Evolutionary conservation across 2,797 vertebrate genomes (phyloP).

Genomic region (Sorex maritimensis): DNA sequence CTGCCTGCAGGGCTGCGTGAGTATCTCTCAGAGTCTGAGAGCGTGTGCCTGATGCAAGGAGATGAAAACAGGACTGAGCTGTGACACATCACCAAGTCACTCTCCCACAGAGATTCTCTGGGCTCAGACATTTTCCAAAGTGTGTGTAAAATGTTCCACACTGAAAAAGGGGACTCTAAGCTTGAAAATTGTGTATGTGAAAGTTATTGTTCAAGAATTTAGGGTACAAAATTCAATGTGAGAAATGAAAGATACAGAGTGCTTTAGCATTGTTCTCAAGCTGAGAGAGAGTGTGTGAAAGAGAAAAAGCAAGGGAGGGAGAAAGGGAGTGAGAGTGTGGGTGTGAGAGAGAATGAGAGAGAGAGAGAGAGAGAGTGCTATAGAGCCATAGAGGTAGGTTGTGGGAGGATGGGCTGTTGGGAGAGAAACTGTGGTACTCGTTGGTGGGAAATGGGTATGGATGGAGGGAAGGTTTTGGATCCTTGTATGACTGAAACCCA

Average conservation of each 20-base stretch:
- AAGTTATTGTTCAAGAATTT: conserved; percentile 39
- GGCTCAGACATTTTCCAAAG: conserved; percentile 26
- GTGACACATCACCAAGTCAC: neutral
- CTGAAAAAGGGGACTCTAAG: conserved; percentile 59
- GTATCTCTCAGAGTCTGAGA: neutral
- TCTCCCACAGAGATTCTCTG: neutral
- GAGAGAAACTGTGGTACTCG: too few relatives aligned
- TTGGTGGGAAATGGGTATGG: too few relatives aligned
- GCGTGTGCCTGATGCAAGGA: neutral
- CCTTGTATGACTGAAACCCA: too few relatives aligned
- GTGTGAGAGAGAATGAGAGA: too few relatives aligned
- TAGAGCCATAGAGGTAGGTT: too few relatives aligned
- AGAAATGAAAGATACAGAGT: conserved; percentile 22
- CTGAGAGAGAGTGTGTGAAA: neutral
- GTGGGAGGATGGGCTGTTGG: too few relatives aligned
- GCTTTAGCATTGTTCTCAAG: conserved; percentile 7
- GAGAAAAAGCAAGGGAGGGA: too few relatives aligned
- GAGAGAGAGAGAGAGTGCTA: too few relatives aligned
- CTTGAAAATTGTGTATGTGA: conserved; percentile 15
- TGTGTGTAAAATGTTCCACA: conserved; percentile 51
- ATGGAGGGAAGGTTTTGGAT: too few relatives aligned
- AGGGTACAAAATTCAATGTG: conserved; percentile 30
- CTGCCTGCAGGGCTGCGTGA: neutral
- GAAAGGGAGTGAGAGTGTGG: too few relatives aligned
- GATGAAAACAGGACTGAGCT: neutral